A percentile compares a stretch with the other conserved stretches of the same genome.
phyloP scores from a whole-genome alignment of 2,888 invertebrate species.

The Xestia c-nigrum region DNA sequence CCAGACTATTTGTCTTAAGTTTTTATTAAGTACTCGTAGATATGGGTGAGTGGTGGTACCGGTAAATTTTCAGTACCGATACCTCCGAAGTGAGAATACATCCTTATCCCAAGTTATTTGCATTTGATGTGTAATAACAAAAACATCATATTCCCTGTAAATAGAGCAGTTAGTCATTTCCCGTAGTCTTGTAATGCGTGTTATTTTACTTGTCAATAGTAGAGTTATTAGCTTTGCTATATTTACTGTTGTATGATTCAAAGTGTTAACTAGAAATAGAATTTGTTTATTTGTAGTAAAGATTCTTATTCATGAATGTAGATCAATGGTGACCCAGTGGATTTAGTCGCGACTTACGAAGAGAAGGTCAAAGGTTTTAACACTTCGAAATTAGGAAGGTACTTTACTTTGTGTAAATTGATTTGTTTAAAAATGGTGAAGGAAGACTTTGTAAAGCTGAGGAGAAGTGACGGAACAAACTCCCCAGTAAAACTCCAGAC shows the following conservation, averaged over 20 bases:
- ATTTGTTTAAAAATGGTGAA: not conserved
- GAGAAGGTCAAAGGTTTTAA: not conserved
- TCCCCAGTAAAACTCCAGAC: not conserved
- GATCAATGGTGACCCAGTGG: not conserved
- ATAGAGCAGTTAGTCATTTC: constrained; percentile 31
- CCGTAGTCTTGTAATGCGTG: constrained; percentile 4
- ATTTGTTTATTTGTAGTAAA: constrained; percentile 7
- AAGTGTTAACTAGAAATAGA: not conserved
- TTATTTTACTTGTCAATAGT: constrained; percentile 28
- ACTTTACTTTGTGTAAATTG: not conserved
- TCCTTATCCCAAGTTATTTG: not conserved
- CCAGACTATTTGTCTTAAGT: too few relatives aligned
- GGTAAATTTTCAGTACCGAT: not conserved
- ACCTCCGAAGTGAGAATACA: not conserved
- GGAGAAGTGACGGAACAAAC: not conserved
- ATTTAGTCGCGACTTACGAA: not conserved
- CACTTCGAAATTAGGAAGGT: not conserved
- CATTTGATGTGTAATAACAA: constrained; percentile 24
- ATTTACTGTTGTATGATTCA: constrained; percentile 28
- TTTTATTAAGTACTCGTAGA: too few relatives aligned
- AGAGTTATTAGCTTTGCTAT: constrained; percentile 26
- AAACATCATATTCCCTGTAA: constrained; percentile 8
- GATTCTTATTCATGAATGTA: not conserved
- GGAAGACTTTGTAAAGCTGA: too few relatives aligned
- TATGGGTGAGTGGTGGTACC: not conserved